Base-by-base conservation (phyloP, 2,113 vertebrate species). In the Mormoops blainvillei region DNA sequence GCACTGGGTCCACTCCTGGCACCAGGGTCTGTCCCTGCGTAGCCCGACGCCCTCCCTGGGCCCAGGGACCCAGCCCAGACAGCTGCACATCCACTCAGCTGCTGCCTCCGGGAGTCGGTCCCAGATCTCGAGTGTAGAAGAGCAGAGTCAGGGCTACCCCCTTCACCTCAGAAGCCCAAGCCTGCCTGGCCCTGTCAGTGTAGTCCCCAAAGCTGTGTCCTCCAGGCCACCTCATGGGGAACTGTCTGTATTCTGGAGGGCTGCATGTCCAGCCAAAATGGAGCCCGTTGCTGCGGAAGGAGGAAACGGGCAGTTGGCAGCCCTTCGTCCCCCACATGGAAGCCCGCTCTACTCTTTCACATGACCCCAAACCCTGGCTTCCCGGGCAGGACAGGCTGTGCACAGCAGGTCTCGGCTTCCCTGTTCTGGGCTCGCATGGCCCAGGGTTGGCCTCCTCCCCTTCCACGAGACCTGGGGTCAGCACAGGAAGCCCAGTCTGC, bases 271-370 rank as follows among this genome's bases (percentile, higher is more conserved):
- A 0, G n/a, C 33, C 15, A 5, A 4, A 19, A 8, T 0, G 0
- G 68, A 52, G 28, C 15, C 71, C 15, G 22, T 26, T 14, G 1
- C 14, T 1, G 1, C 10, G 24, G 26, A 18, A 16, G 38, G 58
- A 22, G 28, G 36, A 22, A 24, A 3, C 0, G 2, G 41, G 50
- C 58, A 0, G 24, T 1, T 11, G 0, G 65, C 76, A 3, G 9
- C 24, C 11, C 20, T 4, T 52, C 10, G 1, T 13, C 52, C 74
- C 15, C 41, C n/a, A 4, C 0, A 0, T 12, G 11, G 61, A 78
- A 1, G 33, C 36, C 41, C 8, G 0, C 2, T 0, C 22, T 4
- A 0, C 33, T 24, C 0, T 7, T 8, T 28, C 54, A 19, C 78
- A 14, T 6, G 2, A 31, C 2, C 36, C 58, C 31, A 0, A 18